Percentiles rank a stretch among this genome's conserved stretches.
Evolutionary conservation across 2,888 invertebrate species (phyloP).

Genomic region (Baccha elongata): DNA sequence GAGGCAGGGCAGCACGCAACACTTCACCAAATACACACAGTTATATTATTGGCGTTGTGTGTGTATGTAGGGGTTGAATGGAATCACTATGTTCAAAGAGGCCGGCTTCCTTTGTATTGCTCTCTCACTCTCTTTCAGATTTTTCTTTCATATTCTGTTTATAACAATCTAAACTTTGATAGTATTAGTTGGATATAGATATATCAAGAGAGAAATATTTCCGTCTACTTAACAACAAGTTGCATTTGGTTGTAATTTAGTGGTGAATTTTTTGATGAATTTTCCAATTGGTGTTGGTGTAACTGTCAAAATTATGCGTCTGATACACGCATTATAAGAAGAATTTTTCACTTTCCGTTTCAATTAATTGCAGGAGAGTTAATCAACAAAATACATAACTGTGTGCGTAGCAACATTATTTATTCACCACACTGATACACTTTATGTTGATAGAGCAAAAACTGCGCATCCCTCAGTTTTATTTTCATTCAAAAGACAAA

Average conservation of each 20-base stretch:
- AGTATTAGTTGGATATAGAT: slow-evolving; percentile 8
- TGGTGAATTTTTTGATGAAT: slow-evolving; percentile 21
- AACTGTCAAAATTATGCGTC: slow-evolving; percentile 50
- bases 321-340: slow-evolving; percentile 74
- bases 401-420: slow-evolving; percentile 54
- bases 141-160: slow-evolving; percentile 25
- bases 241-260: slow-evolving; percentile 55
- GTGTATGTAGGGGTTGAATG: slow-evolving; percentile 53
- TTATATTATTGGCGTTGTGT: slow-evolving; percentile 20
- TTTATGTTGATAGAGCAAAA: slow-evolving; percentile 51
- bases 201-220: slow-evolving; percentile 38
- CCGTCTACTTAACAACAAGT: slow-evolving; percentile 65
- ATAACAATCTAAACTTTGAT: background rate
- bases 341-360: slow-evolving; percentile 82
- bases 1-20: slow-evolving; percentile 43
- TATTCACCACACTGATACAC: slow-evolving; percentile 39
- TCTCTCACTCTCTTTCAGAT: slow-evolving; percentile 31
- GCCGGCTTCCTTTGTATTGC: slow-evolving; percentile 54
- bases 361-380: slow-evolving; percentile 58
- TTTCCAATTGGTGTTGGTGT: slow-evolving; percentile 37
- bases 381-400: slow-evolving; percentile 9
- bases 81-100: slow-evolving; percentile 20
- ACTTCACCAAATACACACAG: slow-evolving; percentile 4
- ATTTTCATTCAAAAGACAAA: slow-evolving; percentile 32
- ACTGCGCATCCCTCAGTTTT: slow-evolving; percentile 37